A percentile compares a stretch with the other conserved stretches of the same genome.
Conservation (phyloP, 2,797 vertebrate species). For the Acanthurus leucopareius region DNA sequence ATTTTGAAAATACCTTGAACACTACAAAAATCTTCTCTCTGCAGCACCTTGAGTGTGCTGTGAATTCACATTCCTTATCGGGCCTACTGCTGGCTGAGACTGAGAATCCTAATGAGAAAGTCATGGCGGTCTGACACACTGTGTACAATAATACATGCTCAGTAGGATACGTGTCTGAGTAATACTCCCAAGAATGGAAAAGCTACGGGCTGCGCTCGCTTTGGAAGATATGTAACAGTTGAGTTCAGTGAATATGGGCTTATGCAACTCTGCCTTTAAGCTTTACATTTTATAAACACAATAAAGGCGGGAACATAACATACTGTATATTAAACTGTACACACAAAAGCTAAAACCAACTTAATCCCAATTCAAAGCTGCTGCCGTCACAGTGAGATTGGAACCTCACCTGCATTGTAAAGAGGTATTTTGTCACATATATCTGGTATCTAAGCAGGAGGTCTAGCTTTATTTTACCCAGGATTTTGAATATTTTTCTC, state of each 20-base stretch:
- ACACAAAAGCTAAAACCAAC: no score
- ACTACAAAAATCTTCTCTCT: conserved; percentile 20
- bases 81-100: conserved; percentile 36
- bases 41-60: conserved; percentile 14
- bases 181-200: conserved; percentile 44
- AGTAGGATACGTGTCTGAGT: conserved; percentile 67
- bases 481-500: no score
- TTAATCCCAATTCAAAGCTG: no score
- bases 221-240: conserved; percentile 17
- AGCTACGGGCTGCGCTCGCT: conserved; percentile 24
- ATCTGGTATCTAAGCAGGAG: no score
- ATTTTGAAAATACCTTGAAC: conserved; percentile 32
- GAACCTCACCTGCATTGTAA: no score
- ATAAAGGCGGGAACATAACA: neutral
- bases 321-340: no score
- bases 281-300: conserved; percentile 15
- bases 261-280: neutral
- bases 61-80: conserved; percentile 37
- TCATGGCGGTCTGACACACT: conserved; percentile 41
- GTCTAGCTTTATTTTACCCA: no score
- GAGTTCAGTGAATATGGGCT: conserved; percentile 5
- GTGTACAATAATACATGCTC: conserved; percentile 54
- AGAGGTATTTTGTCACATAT: no score
- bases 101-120: conserved; percentile 36
- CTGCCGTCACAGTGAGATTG: no score